Conservation (phyloP, 2,888 invertebrate species). For the Nomada goodeniana region DNA sequence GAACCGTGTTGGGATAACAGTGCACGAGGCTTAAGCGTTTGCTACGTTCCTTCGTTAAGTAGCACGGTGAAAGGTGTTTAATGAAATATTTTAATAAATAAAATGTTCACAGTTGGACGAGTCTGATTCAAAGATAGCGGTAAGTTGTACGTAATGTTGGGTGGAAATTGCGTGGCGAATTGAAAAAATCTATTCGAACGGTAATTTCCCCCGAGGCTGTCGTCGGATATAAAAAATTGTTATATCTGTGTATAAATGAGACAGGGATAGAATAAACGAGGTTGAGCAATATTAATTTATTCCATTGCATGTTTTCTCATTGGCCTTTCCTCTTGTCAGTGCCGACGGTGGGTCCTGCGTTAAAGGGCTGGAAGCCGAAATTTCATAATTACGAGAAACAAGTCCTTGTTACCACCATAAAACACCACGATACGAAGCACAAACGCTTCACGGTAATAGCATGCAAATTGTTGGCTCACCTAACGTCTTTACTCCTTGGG, state of each 20-base stretch:
- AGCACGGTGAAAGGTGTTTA: neutral
- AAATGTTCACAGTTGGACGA: neutral
- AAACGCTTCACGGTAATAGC: constrained; percentile 73
- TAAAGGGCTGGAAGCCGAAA: constrained; percentile 65
- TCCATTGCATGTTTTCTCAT: constrained; percentile 28
- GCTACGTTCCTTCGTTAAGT: neutral
- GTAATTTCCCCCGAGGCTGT: constrained; percentile 15
- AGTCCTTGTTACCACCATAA: constrained; percentile 63
- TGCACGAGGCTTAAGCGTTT: neutral
- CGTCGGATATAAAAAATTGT: neutral
- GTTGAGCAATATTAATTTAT: constrained; percentile 40
- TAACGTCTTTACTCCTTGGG: constrained; percentile 75
- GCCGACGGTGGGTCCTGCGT: constrained; percentile 41
- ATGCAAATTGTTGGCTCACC: constrained; percentile 77
- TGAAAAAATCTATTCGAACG: constrained; percentile 32
- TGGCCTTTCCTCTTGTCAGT: neutral
- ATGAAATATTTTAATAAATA: neutral
- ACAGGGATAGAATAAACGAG: constrained; percentile 1
- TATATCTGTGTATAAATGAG: neutral
- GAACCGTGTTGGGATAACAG: constrained; percentile 11
- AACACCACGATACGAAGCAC: constrained; percentile 57
- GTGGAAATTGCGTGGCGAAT: neutral
- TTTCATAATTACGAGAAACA: constrained; percentile 74
- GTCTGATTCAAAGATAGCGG: neutral
- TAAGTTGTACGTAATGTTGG: neutral